phyloP scores from a whole-genome alignment of 2,113 vertebrate genomes.

The Calidris pygmaea region DNA sequence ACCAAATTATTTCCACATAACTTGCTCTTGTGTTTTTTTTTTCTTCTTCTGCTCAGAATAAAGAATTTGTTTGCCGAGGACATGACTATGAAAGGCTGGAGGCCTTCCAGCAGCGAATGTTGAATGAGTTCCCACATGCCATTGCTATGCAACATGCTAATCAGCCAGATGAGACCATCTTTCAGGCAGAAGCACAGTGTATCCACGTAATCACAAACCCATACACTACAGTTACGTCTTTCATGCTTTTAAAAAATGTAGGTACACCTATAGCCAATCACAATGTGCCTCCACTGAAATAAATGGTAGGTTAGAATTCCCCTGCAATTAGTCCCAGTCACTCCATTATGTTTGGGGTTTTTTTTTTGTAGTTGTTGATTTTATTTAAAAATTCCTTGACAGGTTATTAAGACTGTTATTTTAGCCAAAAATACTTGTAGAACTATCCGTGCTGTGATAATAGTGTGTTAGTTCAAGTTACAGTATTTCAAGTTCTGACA shows the following conservation, averaged over 20 bases:
- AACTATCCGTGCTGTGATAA: not conserved
- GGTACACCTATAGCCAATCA: not conserved
- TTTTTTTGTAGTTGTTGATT: not conserved
- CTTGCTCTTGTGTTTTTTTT: not conserved
- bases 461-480: not conserved
- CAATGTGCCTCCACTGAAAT: not conserved
- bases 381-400: not conserved
- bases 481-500: not conserved
- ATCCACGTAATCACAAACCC: constrained; percentile 75
- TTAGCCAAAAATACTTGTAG: not conserved
- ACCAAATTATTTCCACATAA: not conserved
- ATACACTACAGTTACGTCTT: not conserved
- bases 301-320: not conserved
- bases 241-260: not conserved
- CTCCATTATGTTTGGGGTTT: not conserved
- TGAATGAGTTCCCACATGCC: constrained; percentile 97
- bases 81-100: constrained; percentile 98
- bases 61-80: constrained; percentile 98
- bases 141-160: constrained; percentile 99
- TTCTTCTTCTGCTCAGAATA: constrained; percentile 82
- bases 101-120: constrained; percentile 98
- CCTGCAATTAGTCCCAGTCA: not conserved
- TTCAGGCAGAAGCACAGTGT: constrained; percentile 98
- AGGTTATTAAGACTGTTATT: not conserved
- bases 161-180: constrained; percentile 98